Evolutionary conservation across 2,888 invertebrate species (phyloP), one percentile per base, ranked within the genome.

Genomic region (Lithosia quadra): DNA sequence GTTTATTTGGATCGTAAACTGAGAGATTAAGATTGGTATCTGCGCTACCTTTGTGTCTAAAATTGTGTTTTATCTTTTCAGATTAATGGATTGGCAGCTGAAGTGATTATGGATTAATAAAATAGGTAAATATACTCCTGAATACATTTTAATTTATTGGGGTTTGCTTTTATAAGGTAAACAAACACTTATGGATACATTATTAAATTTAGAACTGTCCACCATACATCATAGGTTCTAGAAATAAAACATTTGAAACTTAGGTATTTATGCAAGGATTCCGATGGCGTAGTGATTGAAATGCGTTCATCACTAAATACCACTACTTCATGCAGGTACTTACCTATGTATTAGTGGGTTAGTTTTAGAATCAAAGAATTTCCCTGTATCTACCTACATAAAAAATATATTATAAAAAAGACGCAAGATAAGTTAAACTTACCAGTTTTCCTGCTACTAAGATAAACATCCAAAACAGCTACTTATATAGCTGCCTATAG

Each of bases 21-120:
- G 72, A 76, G 65, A 67, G 67, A 60, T 74, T 66, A 80, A 77
- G 77, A 84, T 83, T 82, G 78, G 78, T 80, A 74, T 80, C 76
- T 77, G 68, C 69, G 73, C 73, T 75, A 70, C 72, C 72, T 78
- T 71, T 78, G 63, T 76, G 72, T 79, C 79, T 78, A 79, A 82
- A 78, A 72, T 80, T 81, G 78, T 63, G 13, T 84, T 84, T 80
- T 68, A 72, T 76, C 80, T 82, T 90, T 90, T 80, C 91, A 92
- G 91, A 80, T 91, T 82, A 86, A 90, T 89, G 89, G 89, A 85
- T 84, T 82, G 81, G 79, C 82, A 79, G 81, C 78, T 76, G 63
- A 68, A 71, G 74, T 81, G 83, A 87, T 78, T 83, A 87, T 87
- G 90, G 89, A 88, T 84, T 82, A 75, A 85, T 83, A 81, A 82